Evolutionary conservation across 2,113 vertebrate species (phyloP).

Genomic region (Pelusios castaneus): DNA sequence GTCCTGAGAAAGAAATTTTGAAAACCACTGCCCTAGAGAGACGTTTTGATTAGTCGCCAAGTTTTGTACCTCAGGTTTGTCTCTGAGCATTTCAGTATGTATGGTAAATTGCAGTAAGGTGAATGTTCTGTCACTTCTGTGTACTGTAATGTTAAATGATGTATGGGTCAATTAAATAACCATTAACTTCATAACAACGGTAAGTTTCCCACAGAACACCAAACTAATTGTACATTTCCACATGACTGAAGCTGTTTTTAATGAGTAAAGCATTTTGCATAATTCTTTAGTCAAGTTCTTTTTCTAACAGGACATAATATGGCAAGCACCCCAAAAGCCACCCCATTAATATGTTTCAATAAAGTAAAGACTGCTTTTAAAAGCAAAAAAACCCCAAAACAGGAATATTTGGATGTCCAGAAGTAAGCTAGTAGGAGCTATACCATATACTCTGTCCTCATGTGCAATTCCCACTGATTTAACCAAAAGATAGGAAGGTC

Average conservation of each 20-base stretch:
- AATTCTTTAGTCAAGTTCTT: constrained; percentile 42
- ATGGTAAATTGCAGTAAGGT: background rate
- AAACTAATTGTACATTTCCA: constrained; percentile 19
- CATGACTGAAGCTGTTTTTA: constrained; percentile 38
- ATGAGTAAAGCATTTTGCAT: constrained; percentile 69
- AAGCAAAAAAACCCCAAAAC: background rate
- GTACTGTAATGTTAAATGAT: background rate
- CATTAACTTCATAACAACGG: background rate
- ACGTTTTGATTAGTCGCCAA: background rate
- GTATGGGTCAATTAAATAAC: constrained; percentile 21
- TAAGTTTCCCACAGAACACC: background rate
- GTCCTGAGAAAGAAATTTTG: no score
- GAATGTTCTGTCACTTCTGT: background rate
- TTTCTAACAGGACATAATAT: background rate
- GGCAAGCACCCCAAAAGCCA: background rate
- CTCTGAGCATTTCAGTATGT: background rate
- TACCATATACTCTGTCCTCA: background rate
- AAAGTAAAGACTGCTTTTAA: background rate
- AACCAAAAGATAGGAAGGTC: accelerated
- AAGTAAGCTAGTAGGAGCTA: background rate
- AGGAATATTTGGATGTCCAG: background rate
- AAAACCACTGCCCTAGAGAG: no score
- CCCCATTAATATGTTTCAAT: background rate
- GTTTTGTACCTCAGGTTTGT: background rate
- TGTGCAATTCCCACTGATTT: background rate